phyloP scores from a whole-genome alignment of 2,113 vertebrate genomes.

The Sander vitreus region DNA sequence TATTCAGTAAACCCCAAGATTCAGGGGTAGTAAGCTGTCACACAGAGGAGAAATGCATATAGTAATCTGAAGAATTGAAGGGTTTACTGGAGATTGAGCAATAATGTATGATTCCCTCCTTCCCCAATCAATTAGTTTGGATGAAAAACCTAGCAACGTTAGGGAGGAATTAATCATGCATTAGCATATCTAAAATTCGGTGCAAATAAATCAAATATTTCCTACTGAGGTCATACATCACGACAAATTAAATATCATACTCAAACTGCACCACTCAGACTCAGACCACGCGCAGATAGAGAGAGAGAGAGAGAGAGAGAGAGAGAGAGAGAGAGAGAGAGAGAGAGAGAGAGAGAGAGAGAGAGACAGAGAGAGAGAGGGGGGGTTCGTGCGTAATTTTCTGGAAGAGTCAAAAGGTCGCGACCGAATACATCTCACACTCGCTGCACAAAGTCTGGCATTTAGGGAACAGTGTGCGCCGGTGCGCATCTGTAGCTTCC shows the following conservation, averaged over 20 bases:
- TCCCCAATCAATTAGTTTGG: slow-evolving; percentile 71
- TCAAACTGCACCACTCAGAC: not conserved
- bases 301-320: too few relatives aligned
- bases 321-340: too few relatives aligned
- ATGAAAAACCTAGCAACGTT: slow-evolving; percentile 50
- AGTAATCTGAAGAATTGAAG: slow-evolving; percentile 34
- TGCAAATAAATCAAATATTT: slow-evolving; percentile 52
- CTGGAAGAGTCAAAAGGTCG: slow-evolving; percentile 42
- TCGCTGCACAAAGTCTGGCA: slow-evolving; percentile 26
- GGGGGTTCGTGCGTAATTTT: slow-evolving; percentile 36
- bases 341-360: too few relatives aligned
- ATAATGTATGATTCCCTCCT: slow-evolving; percentile 61
- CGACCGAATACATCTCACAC: slow-evolving; percentile 6
- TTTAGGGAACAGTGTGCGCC: slow-evolving; percentile 32
- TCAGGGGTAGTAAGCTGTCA: not conserved
- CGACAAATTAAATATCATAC: slow-evolving; percentile 9
- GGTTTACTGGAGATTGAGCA: slow-evolving; percentile 41
- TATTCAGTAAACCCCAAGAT: not conserved
- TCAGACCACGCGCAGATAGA: not conserved
- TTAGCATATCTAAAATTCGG: slow-evolving; percentile 41
- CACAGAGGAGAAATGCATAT: slow-evolving; percentile 19
- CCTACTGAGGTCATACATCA: slow-evolving; percentile 15
- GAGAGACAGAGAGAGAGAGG: not conserved
- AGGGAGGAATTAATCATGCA: slow-evolving; percentile 60
- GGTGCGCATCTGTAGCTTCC: slow-evolving; percentile 57